Conservation (phyloP, 2,113 vertebrate species). For the Ptilorrhoa leucosticta region DNA sequence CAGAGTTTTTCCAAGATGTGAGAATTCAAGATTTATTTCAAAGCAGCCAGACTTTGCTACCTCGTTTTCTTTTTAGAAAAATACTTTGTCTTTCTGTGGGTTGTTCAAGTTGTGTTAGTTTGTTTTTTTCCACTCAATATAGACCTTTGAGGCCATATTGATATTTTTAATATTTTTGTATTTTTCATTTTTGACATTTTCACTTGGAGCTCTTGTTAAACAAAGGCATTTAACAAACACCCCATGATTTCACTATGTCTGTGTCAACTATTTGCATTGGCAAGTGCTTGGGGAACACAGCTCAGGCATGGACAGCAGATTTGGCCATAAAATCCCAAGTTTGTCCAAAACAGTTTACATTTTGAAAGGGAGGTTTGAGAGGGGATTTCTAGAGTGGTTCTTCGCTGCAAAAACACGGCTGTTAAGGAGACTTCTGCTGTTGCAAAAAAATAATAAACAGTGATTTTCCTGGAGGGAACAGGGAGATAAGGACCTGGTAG, state of each 20-base stretch:
- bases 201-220: neutral
- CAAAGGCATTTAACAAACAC: neutral
- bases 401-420: neutral
- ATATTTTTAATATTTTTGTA: neutral
- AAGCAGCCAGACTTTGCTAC: neutral
- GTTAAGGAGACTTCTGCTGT: neutral
- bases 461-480: neutral
- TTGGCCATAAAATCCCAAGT: neutral
- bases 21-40: neutral
- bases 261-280: neutral
- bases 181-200: neutral
- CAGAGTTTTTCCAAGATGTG: accelerated
- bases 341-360: neutral
- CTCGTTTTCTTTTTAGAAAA: neutral
- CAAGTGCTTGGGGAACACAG: neutral
- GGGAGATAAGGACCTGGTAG: neutral
- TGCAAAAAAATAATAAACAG: neutral
- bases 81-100: neutral
- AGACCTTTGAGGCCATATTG: neutral
- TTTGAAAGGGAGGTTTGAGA: neutral
- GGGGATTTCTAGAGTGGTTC: neutral
- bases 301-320: neutral
- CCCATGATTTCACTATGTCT: neutral
- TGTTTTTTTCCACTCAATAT: neutral
- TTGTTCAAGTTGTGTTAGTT: accelerated